These are phyloP conservation scores for Antennarius maculatus DNA, from an alignment of 2,797 vertebrate species.

Conservation along the genomic window DNA sequence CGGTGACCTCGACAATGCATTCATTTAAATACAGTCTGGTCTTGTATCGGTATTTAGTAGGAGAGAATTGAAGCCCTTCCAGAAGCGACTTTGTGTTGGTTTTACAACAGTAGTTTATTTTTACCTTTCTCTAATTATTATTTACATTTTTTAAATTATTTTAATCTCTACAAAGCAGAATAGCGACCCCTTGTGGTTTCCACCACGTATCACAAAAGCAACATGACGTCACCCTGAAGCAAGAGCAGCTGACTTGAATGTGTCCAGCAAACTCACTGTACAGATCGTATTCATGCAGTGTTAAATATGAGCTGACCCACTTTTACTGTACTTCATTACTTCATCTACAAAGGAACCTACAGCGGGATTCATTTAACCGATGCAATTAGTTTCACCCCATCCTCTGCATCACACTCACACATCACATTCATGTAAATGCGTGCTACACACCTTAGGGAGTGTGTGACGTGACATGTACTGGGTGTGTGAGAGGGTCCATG, in stretches of 20 bases:
- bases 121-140: no score
- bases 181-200: constrained; percentile 77
- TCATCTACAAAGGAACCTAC: constrained; percentile 1
- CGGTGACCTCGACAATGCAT: no score
- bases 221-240: constrained; percentile 58
- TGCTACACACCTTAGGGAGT: constrained; percentile 52
- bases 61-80: not conserved
- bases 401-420: constrained; percentile 16
- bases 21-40: constrained; percentile 22
- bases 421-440: constrained; percentile 37
- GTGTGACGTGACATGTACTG: constrained; percentile 58
- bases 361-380: constrained; percentile 26
- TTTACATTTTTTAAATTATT: no score
- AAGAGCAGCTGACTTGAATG: not conserved
- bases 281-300: not conserved
- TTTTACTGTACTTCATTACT: not conserved
- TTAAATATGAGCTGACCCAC: not conserved
- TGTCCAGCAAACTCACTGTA: constrained; percentile 5
- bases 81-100: constrained; percentile 20
- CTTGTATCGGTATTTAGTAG: constrained; percentile 15
- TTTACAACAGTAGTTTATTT: not conserved
- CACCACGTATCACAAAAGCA: constrained; percentile 42
- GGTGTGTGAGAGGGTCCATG: constrained; percentile 62
- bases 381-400: constrained; percentile 6
- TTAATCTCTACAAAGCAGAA: constrained; percentile 57